Evolutionary conservation across 2,797 vertebrate genomes (phyloP).

Genomic region (Clarias laeviceps): DNA sequence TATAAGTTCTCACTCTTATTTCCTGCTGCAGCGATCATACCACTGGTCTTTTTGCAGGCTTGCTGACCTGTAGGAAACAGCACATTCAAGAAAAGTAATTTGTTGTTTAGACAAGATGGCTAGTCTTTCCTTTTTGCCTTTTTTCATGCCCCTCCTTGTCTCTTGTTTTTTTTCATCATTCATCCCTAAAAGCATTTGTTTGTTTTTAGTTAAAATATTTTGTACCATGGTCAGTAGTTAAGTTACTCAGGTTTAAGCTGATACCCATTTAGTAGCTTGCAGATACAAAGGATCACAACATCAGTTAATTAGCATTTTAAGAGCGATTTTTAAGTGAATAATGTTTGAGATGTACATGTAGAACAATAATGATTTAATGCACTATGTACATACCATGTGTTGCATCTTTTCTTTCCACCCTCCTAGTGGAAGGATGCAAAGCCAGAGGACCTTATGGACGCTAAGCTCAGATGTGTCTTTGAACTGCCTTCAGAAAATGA

Average conservation of each 20-base stretch:
- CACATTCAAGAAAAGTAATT: neutral
- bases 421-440: constrained; percentile 89
- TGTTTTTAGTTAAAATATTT: neutral
- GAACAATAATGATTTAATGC: neutral
- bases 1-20: neutral
- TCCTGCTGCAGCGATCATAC: neutral
- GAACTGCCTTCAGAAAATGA: constrained; percentile 88
- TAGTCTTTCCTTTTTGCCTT: neutral
- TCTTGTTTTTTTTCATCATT: neutral
- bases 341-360: neutral
- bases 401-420: neutral
- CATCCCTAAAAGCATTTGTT: neutral
- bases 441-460: constrained; percentile 89
- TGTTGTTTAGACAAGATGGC: neutral
- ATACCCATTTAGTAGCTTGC: neutral
- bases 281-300: neutral
- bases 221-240: neutral
- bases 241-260: neutral
- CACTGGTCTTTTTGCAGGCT: neutral
- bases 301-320: neutral
- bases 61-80: constrained; percentile 20
- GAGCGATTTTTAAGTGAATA: neutral
- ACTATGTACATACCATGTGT: neutral
- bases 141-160: neutral
- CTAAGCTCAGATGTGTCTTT: constrained; percentile 89